Percentiles rank a stretch among this genome's conserved stretches.
Conservation (phyloP, 2,888 invertebrate genomes). For the Ochropleura plecta region DNA sequence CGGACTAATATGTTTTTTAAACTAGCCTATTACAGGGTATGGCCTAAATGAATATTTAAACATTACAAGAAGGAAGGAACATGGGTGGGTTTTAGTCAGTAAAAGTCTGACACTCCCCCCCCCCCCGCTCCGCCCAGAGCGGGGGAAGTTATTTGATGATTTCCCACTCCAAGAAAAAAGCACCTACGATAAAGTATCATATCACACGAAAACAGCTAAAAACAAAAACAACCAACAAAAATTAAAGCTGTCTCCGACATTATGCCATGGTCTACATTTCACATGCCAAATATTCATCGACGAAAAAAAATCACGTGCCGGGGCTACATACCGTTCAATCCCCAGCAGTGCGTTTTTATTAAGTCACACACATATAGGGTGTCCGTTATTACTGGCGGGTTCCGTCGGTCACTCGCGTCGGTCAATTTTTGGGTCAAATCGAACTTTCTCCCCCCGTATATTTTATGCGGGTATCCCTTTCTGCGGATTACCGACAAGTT, state of each 20-base stretch:
- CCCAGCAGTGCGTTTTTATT: constrained; percentile 76
- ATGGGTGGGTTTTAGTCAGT: too few species aligned
- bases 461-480: constrained; percentile 69
- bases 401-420: constrained; percentile 76
- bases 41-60: too few species aligned
- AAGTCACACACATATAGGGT: constrained; percentile 79
- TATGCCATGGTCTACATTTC: constrained; percentile 22
- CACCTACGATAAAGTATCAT: too few species aligned
- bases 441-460: constrained; percentile 65
- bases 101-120: too few species aligned
- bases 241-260: constrained; percentile 6
- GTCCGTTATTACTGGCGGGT: constrained; percentile 77
- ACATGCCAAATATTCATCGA: constrained; percentile 54
- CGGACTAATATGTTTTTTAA: too few species aligned
- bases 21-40: too few species aligned
- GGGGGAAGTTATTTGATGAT: too few species aligned
- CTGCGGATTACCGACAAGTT: constrained; percentile 66
- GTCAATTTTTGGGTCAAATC: constrained; percentile 82
- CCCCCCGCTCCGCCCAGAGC: too few species aligned
- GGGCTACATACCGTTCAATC: constrained; percentile 45
- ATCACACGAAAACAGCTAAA: not conserved
- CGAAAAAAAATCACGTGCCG: constrained; percentile 28
- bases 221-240: not conserved
- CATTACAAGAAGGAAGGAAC: too few species aligned
- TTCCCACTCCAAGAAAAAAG: too few species aligned